Evolutionary conservation across 1,140 invertebrate genomes (phyloP).

Genomic region (Geopemphigus sp.): DNA sequence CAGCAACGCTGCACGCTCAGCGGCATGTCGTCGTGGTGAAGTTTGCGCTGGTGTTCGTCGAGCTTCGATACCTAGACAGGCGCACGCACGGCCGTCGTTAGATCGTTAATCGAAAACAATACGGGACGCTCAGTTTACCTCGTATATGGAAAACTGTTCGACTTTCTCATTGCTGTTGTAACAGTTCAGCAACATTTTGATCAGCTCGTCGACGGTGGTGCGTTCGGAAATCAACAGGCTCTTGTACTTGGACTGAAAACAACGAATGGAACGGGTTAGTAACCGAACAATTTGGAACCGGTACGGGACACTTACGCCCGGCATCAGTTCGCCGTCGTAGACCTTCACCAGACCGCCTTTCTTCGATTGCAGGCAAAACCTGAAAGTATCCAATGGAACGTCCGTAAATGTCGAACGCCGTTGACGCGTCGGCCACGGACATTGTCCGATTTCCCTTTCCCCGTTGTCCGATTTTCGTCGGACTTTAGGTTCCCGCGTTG

Average conservation of each 20-base stretch:
- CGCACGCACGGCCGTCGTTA: too few species aligned
- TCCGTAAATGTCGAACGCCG: too few species aligned
- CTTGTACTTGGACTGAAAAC: constrained; percentile 79
- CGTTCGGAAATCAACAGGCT: constrained; percentile 83
- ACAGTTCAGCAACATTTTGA: constrained; percentile 80
- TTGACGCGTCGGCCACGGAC: too few species aligned
- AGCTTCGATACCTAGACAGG: constrained; percentile 65
- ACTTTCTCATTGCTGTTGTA: constrained; percentile 79
- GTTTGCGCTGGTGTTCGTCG: constrained; percentile 78
- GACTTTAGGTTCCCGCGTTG: too few species aligned
- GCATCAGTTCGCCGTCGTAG: constrained; percentile 84
- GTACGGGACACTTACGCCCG: constrained; percentile 64
- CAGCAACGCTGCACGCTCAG: constrained; percentile 79
- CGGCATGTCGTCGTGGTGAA: constrained; percentile 81
- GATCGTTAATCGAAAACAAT: constrained; percentile 53
- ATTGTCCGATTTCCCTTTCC: too few species aligned
- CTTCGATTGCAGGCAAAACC: constrained; percentile 78
- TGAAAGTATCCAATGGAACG: too few species aligned
- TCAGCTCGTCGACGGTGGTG: constrained; percentile 85
- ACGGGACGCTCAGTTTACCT: too few species aligned
- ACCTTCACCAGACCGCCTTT: constrained; percentile 84
- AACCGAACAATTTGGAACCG: too few species aligned
- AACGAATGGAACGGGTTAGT: constrained; percentile 29
- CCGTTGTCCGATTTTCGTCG: too few species aligned
- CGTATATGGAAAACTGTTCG: constrained; percentile 83